Percentiles rank a stretch among this genome's conserved stretches.
These are phyloP conservation scores for Melangyna quadrimaculata DNA, from an alignment of 2,888 invertebrate species.

Conservation along the genomic window DNA sequence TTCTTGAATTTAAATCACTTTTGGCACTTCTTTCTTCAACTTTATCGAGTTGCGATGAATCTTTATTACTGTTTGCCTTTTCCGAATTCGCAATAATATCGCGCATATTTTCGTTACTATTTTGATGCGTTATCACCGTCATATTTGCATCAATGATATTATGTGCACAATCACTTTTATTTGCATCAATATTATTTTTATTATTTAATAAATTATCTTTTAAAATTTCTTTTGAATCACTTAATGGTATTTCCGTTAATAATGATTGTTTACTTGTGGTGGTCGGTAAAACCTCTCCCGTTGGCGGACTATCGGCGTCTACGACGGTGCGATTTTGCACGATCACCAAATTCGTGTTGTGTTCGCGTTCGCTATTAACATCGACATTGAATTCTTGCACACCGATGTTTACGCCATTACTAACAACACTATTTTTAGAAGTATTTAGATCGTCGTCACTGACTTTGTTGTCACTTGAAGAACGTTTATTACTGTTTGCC, in stretches of 20 bases:
- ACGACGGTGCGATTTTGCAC: slow-evolving; percentile 43
- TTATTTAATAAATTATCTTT: not conserved
- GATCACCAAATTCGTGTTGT: slow-evolving; percentile 33
- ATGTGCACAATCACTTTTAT: slow-evolving; percentile 12
- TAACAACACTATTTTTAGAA: slow-evolving; percentile 61
- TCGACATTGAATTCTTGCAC: slow-evolving; percentile 67
- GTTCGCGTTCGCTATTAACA: slow-evolving; percentile 44
- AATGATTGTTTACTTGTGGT: slow-evolving; percentile 8
- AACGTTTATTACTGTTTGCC: slow-evolving; percentile 42
- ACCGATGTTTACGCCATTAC: slow-evolving; percentile 64
- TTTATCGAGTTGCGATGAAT: not conserved
- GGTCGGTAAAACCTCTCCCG: slow-evolving; percentile 33
- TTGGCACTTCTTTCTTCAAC: slow-evolving; percentile 12
- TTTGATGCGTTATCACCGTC: slow-evolving; percentile 72
- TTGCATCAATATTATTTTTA: slow-evolving; percentile 13
- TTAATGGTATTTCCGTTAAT: not conserved
- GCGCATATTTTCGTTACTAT: slow-evolving; percentile 71
- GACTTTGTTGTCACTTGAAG: slow-evolving; percentile 47
- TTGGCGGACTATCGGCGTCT: slow-evolving; percentile 38
- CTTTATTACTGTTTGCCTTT: slow-evolving; percentile 40
- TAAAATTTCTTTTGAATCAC: not conserved
- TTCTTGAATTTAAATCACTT: not conserved
- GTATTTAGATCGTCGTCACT: slow-evolving; percentile 65
- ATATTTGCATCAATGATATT: slow-evolving; percentile 43
- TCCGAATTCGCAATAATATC: slow-evolving; percentile 55